phyloP scores from a whole-genome alignment of 2,797 vertebrate genomes.

The Phylloscopus collybita region DNA sequence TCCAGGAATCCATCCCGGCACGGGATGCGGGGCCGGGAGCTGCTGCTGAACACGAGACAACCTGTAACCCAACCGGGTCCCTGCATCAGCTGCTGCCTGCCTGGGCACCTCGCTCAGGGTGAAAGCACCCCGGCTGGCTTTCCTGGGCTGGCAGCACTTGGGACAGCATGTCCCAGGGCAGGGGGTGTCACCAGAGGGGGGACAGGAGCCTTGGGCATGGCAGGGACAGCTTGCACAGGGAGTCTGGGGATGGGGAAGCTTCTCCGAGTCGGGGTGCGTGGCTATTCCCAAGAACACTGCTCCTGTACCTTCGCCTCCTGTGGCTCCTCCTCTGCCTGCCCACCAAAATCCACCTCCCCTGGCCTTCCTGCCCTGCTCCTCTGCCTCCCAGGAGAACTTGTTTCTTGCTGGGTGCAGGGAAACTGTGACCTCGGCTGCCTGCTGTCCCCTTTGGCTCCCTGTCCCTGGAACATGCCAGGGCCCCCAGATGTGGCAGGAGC shows the following conservation, averaged over 20 bases:
- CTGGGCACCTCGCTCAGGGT: accelerated
- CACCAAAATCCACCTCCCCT: not conserved
- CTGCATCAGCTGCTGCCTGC: not conserved
- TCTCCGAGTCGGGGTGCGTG: not conserved
- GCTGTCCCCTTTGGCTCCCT: not conserved
- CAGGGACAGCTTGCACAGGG: accelerated
- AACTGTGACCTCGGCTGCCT: not conserved
- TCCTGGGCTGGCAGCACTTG: accelerated
- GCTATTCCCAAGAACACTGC: not conserved
- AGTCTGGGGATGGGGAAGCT: not conserved
- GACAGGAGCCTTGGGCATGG: not conserved
- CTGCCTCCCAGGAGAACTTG: not conserved
- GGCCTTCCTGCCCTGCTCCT: not conserved
- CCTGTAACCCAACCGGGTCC: not conserved
- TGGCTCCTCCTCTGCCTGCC: not conserved
- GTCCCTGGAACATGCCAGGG: not conserved
- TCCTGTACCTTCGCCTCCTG: not conserved
- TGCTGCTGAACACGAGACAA: slow-evolving; percentile 25
- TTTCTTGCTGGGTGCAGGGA: not conserved
- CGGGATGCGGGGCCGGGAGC: not conserved
- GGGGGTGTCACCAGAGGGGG: accelerated
- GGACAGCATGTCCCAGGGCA: not conserved
- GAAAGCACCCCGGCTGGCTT: not conserved
- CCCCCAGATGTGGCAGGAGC: accelerated
- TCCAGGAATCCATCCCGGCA: slow-evolving; percentile 39